phyloP scores from a whole-genome alignment of 2,797 vertebrate species.

The Hippocampus kuda region DNA sequence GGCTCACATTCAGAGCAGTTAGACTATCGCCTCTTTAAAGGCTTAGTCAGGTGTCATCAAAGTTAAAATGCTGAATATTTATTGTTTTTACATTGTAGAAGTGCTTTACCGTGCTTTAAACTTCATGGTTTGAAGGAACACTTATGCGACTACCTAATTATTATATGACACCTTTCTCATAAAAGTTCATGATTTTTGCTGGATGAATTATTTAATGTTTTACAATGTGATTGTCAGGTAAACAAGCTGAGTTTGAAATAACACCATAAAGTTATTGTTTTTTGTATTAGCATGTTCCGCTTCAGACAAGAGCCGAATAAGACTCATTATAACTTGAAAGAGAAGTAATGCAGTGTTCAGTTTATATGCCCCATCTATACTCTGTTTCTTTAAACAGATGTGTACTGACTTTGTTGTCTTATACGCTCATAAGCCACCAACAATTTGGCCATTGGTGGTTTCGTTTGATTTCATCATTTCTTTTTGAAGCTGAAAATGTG shows the following conservation, averaged over 20 bases:
- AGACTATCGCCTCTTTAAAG: background rate
- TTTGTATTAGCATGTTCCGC: slow-evolving; percentile 23
- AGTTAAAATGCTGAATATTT: background rate
- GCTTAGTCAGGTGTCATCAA: background rate
- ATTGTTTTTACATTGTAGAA: too few relatives aligned
- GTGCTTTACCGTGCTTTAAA: too few relatives aligned
- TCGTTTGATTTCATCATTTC: slow-evolving; percentile 51
- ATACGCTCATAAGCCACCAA: slow-evolving; percentile 23
- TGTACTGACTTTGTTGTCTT: slow-evolving; percentile 22
- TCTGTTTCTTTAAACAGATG: slow-evolving; percentile 20
- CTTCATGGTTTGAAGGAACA: too few relatives aligned
- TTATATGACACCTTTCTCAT: too few relatives aligned
- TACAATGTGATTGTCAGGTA: too few relatives aligned
- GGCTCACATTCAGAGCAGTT: background rate
- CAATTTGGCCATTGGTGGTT: slow-evolving; percentile 36
- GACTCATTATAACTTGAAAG: background rate
- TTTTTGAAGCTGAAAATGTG: slow-evolving; percentile 26
- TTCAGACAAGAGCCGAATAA: slow-evolving; percentile 27
- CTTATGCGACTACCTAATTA: too few relatives aligned
- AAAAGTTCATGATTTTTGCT: too few relatives aligned
- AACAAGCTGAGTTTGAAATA: slow-evolving; percentile 16
- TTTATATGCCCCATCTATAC: background rate
- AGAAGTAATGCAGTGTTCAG: background rate
- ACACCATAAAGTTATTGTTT: slow-evolving; percentile 23
- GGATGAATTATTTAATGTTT: too few relatives aligned